Evolutionary conservation across 2,113 vertebrate genomes (phyloP).

Genomic region (human): DNA sequence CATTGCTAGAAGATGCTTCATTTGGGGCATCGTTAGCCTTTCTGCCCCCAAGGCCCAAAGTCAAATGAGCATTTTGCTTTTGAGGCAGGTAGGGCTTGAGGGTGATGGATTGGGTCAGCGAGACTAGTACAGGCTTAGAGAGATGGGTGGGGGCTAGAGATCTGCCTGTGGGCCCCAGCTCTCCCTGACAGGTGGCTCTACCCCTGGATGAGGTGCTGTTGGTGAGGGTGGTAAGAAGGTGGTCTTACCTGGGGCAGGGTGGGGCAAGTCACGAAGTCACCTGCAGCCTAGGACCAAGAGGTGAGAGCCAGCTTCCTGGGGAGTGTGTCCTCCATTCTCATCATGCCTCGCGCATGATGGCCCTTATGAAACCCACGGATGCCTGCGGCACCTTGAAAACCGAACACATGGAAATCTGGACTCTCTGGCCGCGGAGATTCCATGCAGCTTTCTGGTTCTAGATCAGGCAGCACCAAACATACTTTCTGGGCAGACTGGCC

Average conservation of each 20-base stretch:
- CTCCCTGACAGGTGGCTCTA: accelerated
- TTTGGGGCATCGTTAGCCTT: background rate
- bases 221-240: background rate
- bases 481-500: background rate
- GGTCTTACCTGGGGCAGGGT: background rate
- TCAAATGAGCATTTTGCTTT: background rate
- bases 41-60: background rate
- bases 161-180: accelerated
- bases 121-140: background rate
- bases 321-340: background rate
- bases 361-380: accelerated
- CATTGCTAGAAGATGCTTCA: background rate
- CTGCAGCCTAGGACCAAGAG: background rate
- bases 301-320: background rate
- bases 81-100: background rate
- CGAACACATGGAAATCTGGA: accelerated
- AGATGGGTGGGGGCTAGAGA: background rate
- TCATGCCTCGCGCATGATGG: accelerated
- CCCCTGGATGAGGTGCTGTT: background rate
- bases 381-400: background rate
- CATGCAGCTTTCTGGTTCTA: background rate
- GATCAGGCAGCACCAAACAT: background rate
- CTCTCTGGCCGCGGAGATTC: background rate
- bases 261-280: background rate
- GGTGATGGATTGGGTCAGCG: background rate